Conservation (phyloP, 2,113 vertebrate species). For the Tetrax tetrax region DNA sequence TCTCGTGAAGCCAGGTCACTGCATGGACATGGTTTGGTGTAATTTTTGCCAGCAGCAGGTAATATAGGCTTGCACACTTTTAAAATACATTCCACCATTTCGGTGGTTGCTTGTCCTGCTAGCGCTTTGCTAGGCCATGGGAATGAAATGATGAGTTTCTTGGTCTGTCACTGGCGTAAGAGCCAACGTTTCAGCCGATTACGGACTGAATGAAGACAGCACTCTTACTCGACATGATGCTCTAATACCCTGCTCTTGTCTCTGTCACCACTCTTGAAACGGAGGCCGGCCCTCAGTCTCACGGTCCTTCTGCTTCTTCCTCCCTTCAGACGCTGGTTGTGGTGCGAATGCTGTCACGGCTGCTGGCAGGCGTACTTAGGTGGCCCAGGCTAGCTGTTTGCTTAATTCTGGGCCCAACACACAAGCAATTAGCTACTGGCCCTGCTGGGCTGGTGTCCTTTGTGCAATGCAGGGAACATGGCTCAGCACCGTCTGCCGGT, state of each 20-base stretch:
- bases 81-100: accelerated
- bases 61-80: background rate
- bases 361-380: background rate
- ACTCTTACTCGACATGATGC: accelerated
- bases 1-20: background rate
- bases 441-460: background rate
- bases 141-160: background rate
- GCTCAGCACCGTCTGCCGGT: background rate
- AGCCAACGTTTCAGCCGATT: background rate
- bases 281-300: background rate
- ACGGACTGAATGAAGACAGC: background rate
- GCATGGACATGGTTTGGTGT: accelerated
- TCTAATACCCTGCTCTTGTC: background rate
- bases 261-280: background rate
- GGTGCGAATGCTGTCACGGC: accelerated
- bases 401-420: background rate
- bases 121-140: background rate
- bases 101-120: background rate
- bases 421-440: background rate
- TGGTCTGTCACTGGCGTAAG: background rate
- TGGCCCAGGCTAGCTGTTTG: background rate
- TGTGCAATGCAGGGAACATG: accelerated
- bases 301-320: background rate
- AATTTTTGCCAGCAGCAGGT: background rate
- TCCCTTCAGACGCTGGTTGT: background rate